These are phyloP conservation scores for Perccottus glenii DNA, from an alignment of 2,113 vertebrate species.

Conservation along the genomic window DNA sequence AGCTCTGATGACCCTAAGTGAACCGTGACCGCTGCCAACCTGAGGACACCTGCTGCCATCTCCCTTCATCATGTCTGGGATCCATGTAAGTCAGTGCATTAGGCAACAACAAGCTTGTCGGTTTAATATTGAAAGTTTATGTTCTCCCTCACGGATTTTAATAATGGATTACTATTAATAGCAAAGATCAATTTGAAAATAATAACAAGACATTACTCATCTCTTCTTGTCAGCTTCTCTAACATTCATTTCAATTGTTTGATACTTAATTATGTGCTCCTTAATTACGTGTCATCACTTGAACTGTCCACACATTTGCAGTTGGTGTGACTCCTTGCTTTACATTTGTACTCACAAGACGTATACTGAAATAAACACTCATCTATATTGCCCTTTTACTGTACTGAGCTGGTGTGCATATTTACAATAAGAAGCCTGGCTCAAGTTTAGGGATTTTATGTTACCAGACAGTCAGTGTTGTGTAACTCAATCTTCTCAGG, in stretches of 20 bases:
- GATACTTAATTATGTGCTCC: too few species aligned
- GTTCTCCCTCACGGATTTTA: not conserved
- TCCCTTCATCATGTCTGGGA: constrained; percentile 76
- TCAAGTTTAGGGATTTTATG: constrained; percentile 23
- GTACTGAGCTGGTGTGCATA: constrained; percentile 2
- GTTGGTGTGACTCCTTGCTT: too few species aligned
- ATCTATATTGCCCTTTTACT: constrained; percentile 1
- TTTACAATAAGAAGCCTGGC: constrained; percentile 10
- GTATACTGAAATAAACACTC: not conserved
- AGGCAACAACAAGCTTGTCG: not conserved
- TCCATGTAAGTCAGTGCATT: constrained; percentile 63
- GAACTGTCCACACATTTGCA: too few species aligned
- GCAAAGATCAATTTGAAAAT: not conserved
- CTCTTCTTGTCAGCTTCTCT: not conserved
- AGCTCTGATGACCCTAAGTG: constrained; percentile 78
- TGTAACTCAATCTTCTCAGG: constrained; percentile 18
- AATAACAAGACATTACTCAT: not conserved
- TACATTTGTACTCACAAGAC: not conserved
- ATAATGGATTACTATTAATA: not conserved
- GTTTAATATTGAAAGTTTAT: not conserved
- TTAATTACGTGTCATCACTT: not conserved
- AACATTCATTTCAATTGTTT: too few species aligned
- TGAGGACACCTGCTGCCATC: constrained; percentile 68
- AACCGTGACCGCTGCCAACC: constrained; percentile 67
- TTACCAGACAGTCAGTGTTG: constrained; percentile 18